A percentile compares a stretch with the other conserved stretches of the same genome.
Evolutionary conservation across 1,140 invertebrate species (phyloP).

Genomic region (Agrypnia vestita): DNA sequence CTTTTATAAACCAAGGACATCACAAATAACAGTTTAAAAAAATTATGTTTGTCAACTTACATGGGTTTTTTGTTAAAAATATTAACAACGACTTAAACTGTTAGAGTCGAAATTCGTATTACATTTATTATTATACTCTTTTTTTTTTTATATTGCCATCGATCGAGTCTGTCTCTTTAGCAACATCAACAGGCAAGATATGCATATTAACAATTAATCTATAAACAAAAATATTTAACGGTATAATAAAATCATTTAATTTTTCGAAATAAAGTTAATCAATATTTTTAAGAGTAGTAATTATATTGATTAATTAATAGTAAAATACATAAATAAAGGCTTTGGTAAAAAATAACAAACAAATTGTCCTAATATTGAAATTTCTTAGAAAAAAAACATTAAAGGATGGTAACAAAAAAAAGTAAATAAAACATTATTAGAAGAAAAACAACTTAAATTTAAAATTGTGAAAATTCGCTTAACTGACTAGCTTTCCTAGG

Average conservation of each 20-base stretch:
- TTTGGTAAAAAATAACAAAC: neutral
- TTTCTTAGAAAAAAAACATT: conserved; percentile 10
- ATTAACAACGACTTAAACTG: neutral
- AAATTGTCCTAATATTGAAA: neutral
- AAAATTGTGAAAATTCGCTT: conserved; percentile 60
- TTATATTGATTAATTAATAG: no score
- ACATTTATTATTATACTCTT: neutral
- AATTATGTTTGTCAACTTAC: no score
- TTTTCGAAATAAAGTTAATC: no score
- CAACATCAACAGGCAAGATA: conserved; percentile 11
- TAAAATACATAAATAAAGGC: neutral
- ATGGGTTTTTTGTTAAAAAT: no score
- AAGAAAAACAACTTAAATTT: conserved; percentile 55
- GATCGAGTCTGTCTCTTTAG: conserved; percentile 36
- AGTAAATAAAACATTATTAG: neutral
- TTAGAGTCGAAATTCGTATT: neutral
- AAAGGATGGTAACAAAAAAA: conserved; percentile 13
- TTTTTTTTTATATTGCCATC: conserved; percentile 11
- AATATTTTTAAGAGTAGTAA: neutral
- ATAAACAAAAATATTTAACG: neutral
- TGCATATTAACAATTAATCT: neutral
- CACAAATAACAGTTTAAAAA: no score
- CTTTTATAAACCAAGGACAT: no score
- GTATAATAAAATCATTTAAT: no score
- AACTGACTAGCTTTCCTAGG: conserved; percentile 62